Base-by-base conservation (phyloP, 2,113 vertebrate species). In the Cyphotilapia sp. region DNA sequence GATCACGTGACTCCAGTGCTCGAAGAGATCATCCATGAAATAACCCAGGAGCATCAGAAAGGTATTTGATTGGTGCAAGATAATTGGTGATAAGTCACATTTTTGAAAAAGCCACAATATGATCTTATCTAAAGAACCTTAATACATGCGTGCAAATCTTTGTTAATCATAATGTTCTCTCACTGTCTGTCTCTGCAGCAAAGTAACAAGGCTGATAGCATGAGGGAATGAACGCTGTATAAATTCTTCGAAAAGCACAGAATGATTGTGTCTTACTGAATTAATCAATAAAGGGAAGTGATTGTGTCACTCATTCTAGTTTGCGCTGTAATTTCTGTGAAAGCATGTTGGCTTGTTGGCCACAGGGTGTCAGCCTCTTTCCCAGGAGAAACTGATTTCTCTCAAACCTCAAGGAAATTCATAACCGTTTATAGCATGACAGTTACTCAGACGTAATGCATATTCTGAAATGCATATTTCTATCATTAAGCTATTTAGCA, bases 1-100 rank as follows among this genome's bases (percentile, higher is more conserved):
- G 91, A 93, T 54, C 89, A 94, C 0, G 81, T 95, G 57, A 90
- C 90, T 66, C 94, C 94, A 1, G 88, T 93, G 85, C 84, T 96
- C 0, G 84, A 95, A 40, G 93, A 95, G 38, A 87, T 96, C 82
- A 87, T 96, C 87, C 92, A 95, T 40, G 92, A 94, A 78, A 93
- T 96, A 17, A 88, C 90, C 59, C 95, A 89, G 63, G 84, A 90
- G 45, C 59, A 2, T 76, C 88, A 94, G 85, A 91, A 87, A 90
- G 95, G 95, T 95, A 87, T 88, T 71, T 54, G 4, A 76, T 4
- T 71, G 24, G 5, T 56, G 17, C 35, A 59, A 29, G 22, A 56
- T 13, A 38, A 63, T 63, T 19, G 1, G 19, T 19, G 33, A 17
- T 24, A 47, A 61, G 24, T 81, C 24, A 80, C 22, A 61, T 35